Percentiles rank a stretch among this genome's conserved stretches.
phyloP scores from a whole-genome alignment of 2,113 vertebrate species.

The Puntigrus tetrazona region DNA sequence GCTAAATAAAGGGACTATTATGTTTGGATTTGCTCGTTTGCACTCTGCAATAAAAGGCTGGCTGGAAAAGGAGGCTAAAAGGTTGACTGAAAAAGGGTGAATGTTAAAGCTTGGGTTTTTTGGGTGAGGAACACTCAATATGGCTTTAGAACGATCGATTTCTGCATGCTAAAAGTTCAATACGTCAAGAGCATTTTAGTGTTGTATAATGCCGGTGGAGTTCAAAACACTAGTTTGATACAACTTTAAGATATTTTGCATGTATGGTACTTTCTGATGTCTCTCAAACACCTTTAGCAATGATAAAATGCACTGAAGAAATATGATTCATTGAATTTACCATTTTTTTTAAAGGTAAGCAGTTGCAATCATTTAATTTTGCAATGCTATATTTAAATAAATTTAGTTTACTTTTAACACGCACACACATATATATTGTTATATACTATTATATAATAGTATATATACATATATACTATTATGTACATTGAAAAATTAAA shows the following conservation, averaged over 20 bases:
- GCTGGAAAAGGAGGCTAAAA: slow-evolving; percentile 25
- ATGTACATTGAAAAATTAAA: too few species aligned
- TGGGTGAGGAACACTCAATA: not conserved
- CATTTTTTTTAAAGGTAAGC: too few species aligned
- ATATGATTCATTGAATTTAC: too few species aligned
- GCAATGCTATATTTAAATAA: too few species aligned
- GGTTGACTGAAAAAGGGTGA: slow-evolving; percentile 34
- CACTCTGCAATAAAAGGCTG: slow-evolving; percentile 12
- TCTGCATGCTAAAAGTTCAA: slow-evolving; percentile 10
- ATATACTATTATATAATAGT: too few species aligned
- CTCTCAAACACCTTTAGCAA: not conserved
- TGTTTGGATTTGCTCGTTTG: slow-evolving; percentile 13
- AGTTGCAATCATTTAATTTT: too few species aligned
- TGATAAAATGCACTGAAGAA: too few species aligned
- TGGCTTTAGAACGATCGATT: not conserved
- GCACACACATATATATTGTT: too few species aligned
- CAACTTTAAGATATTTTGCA: not conserved
- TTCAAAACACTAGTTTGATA: not conserved
- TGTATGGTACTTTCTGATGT: not conserved
- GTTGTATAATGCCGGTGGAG: slow-evolving; percentile 2
- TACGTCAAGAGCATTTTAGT: slow-evolving; percentile 34
- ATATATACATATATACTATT: too few species aligned
- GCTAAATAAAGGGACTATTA: slow-evolving; percentile 35
- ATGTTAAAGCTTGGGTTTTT: not conserved
- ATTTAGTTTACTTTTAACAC: too few species aligned